phyloP scores from a whole-genome alignment of 2,888 invertebrate species.

The Lasioglossum vierecki region DNA sequence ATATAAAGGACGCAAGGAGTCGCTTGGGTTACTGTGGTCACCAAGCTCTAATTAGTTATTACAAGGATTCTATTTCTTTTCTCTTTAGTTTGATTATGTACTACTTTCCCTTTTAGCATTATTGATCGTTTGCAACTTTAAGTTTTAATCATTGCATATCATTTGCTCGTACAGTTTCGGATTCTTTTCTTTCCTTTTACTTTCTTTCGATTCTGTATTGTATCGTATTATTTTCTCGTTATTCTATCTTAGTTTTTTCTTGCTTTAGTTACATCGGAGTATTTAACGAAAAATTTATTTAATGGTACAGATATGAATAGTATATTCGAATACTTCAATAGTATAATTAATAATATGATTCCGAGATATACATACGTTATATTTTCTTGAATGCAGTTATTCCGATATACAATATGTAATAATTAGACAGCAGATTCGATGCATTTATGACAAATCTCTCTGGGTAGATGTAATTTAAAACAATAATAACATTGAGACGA shows the following conservation, averaged over 20 bases:
- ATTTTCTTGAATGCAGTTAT: neutral
- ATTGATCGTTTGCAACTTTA: constrained; percentile 69
- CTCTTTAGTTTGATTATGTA: constrained; percentile 48
- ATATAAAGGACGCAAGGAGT: constrained; percentile 77
- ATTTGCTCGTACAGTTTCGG: constrained; percentile 64
- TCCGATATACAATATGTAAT: neutral
- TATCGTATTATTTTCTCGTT: constrained; percentile 43
- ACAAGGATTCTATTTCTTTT: constrained; percentile 56
- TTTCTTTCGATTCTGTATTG: constrained; percentile 62
- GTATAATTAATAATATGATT: constrained; percentile 12
- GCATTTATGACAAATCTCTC: too few relatives aligned
- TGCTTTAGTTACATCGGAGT: constrained; percentile 75
- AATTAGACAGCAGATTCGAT: too few relatives aligned
- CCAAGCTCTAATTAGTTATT: constrained; percentile 81
- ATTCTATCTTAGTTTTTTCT: constrained; percentile 60
- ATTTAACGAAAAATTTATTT: constrained; percentile 70
- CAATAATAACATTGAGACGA: too few relatives aligned
- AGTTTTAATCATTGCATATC: constrained; percentile 62
- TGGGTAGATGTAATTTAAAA: too few relatives aligned
- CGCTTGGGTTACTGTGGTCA: constrained; percentile 83
- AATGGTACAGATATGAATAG: neutral
- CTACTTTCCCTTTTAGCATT: constrained; percentile 51
- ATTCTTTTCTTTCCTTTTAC: constrained; percentile 46
- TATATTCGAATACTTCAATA: neutral
- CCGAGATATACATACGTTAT: constrained; percentile 31